phyloP scores from a whole-genome alignment of 2,888 invertebrate species.

The Nymphalis polychloros region DNA sequence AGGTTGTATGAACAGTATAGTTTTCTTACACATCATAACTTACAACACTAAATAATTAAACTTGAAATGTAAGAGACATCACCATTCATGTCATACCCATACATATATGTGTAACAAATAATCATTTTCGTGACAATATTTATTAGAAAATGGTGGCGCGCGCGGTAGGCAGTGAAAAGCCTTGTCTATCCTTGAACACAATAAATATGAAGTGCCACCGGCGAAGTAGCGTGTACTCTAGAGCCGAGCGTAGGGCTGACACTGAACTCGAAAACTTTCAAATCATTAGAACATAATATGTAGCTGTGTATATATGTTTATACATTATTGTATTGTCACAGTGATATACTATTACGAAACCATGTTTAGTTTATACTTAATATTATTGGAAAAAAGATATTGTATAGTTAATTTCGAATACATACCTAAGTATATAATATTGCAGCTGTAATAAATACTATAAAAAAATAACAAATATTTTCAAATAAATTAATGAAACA shows the following conservation, averaged over 20 bases:
- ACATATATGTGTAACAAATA: not conserved
- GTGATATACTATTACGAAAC: too few species aligned
- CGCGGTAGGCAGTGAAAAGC: constrained; percentile 35
- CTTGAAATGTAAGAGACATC: too few species aligned
- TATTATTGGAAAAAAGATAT: too few species aligned
- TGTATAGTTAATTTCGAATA: too few species aligned
- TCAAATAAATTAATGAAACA: too few species aligned
- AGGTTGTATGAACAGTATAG: too few species aligned
- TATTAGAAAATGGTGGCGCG: constrained; percentile 22
- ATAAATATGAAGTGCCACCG: constrained; percentile 38
- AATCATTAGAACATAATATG: not conserved
- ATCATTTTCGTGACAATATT: not conserved
- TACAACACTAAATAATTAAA: too few species aligned
- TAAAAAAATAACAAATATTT: too few species aligned
- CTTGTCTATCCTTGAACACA: constrained; percentile 38
- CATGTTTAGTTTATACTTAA: too few species aligned
- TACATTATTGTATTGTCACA: not conserved
- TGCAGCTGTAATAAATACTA: too few species aligned
- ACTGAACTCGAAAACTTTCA: not conserved
- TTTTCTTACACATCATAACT: too few species aligned
- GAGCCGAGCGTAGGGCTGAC: constrained; percentile 35
- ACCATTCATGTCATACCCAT: not conserved
- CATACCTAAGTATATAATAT: too few species aligned
- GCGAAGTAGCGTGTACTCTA: constrained; percentile 23
- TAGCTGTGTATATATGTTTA: not conserved